Evolutionary conservation across 2,888 invertebrate genomes (phyloP).

Genomic region (Drymonia ruficornis): DNA sequence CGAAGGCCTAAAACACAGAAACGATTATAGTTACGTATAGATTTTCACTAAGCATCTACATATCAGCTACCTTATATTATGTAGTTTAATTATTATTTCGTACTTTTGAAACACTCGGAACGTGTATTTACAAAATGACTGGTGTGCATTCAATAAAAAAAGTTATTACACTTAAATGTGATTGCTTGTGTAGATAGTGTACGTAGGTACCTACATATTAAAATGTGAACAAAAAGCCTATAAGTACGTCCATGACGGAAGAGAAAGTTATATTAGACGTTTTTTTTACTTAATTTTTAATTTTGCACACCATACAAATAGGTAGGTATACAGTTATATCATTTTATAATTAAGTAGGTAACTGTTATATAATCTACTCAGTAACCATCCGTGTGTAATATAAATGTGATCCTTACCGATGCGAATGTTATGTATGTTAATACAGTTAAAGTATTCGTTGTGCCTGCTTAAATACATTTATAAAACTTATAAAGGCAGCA

Average conservation of each 20-base stretch:
- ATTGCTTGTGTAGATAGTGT: too few relatives aligned
- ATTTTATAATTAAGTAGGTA: neutral
- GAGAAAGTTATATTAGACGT: neutral
- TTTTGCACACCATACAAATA: conserved; percentile 1
- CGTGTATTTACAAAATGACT: too few relatives aligned
- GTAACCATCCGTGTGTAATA: neutral
- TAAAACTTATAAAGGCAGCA: too few relatives aligned
- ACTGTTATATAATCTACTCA: neutral
- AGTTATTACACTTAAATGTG: neutral
- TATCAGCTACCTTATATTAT: too few relatives aligned
- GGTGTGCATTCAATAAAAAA: neutral
- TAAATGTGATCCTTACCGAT: neutral
- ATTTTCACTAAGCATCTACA: too few relatives aligned
- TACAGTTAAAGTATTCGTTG: too few relatives aligned
- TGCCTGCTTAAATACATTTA: too few relatives aligned
- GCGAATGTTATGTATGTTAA: too few relatives aligned
- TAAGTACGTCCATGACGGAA: neutral
- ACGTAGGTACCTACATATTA: neutral
- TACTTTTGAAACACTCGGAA: too few relatives aligned
- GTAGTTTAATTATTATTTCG: too few relatives aligned
- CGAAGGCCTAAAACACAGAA: too few relatives aligned
- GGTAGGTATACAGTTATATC: conserved; percentile 1
- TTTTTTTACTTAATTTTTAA: neutral
- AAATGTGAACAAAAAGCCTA: conserved; percentile 1
- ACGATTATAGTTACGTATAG: too few relatives aligned